phyloP scores from a whole-genome alignment of 2,113 vertebrate species.

The Hystrix brachyura region DNA sequence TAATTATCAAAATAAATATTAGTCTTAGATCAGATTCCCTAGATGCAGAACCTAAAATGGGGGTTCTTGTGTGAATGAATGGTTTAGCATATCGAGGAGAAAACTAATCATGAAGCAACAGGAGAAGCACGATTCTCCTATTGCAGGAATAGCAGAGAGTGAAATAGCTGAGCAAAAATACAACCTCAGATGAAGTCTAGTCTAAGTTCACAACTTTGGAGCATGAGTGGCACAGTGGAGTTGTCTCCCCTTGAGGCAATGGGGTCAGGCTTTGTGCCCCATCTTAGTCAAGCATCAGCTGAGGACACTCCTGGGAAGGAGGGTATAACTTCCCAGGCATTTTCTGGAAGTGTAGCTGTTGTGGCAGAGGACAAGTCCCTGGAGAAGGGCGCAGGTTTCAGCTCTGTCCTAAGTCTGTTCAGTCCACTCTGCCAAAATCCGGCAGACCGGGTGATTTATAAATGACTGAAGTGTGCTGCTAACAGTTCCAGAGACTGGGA shows the following conservation, averaged over 20 bases:
- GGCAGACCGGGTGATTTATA: neutral
- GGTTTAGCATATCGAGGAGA: neutral
- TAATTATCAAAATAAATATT: neutral
- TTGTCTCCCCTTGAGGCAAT: neutral
- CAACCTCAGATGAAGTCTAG: neutral
- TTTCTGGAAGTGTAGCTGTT: neutral
- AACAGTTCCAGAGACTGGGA: neutral
- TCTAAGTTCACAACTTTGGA: neutral
- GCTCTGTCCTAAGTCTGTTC: neutral
- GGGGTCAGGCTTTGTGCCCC: neutral
- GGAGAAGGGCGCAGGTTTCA: neutral
- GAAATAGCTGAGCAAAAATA: neutral
- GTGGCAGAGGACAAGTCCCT: neutral
- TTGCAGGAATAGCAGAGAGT: too few species aligned
- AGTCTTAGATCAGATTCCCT: neutral
- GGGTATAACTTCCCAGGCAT: neutral
- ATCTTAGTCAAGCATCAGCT: neutral
- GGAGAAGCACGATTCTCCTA: neutral
- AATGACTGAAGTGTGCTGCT: neutral
- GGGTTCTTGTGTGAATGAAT: neutral
- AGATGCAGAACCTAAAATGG: neutral
- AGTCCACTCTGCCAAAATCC: neutral
- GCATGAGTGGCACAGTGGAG: too few species aligned
- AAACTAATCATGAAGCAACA: neutral
- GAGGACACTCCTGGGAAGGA: neutral